Percentiles rank a stretch among this genome's conserved stretches.
These are phyloP conservation scores for Drosophila pseudoananassae DNA, from an alignment of 1,140 invertebrate genomes.

Conservation along the genomic window DNA sequence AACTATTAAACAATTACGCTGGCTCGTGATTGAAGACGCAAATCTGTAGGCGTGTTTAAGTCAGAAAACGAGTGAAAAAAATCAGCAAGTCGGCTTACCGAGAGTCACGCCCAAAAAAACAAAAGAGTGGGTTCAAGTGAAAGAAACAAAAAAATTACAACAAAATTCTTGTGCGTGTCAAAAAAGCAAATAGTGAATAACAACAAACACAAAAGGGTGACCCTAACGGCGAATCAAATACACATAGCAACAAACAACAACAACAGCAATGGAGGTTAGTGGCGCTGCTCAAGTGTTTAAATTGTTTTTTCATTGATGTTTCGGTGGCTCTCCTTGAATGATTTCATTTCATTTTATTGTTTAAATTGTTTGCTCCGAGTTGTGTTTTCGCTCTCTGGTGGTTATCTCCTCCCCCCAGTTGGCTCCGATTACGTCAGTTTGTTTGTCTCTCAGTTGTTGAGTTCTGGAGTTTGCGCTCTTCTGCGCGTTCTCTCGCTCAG, in stretches of 20 bases:
- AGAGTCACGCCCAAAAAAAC: conserved; percentile 73
- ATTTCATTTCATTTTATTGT: conserved; percentile 71
- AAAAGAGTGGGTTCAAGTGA: conserved; percentile 19
- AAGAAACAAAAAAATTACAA: conserved; percentile 3
- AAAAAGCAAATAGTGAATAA: conserved; percentile 47
- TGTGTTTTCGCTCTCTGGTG: conserved; percentile 18
- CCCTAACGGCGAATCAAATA: conserved; percentile 29
- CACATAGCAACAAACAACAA: conserved; percentile 42
- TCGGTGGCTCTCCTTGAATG: conserved; percentile 67
- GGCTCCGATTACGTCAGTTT: conserved; percentile 72
- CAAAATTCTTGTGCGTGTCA: conserved; percentile 61
- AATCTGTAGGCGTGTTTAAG: conserved; percentile 23
- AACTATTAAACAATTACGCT: conserved; percentile 31
- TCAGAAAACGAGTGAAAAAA: conserved; percentile 33
- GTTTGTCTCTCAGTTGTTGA: conserved; percentile 31
- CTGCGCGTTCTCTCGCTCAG: conserved; percentile 7
- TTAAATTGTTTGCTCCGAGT: conserved; percentile 44
- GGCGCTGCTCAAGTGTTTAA: conserved; percentile 34
- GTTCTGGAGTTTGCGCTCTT: conserved; percentile 76
- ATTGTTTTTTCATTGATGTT: conserved; percentile 69
- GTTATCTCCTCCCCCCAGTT: conserved; percentile 19
- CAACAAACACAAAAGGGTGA: conserved; percentile 32
- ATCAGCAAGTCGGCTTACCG: conserved; percentile 32
- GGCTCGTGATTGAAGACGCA: conserved; percentile 8
- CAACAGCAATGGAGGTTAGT: conserved; percentile 71